A percentile compares a stretch with the other conserved stretches of the same genome.
These are phyloP conservation scores for Seriola aureovittata DNA, from an alignment of 2,113 vertebrate species.

Conservation along the genomic window DNA sequence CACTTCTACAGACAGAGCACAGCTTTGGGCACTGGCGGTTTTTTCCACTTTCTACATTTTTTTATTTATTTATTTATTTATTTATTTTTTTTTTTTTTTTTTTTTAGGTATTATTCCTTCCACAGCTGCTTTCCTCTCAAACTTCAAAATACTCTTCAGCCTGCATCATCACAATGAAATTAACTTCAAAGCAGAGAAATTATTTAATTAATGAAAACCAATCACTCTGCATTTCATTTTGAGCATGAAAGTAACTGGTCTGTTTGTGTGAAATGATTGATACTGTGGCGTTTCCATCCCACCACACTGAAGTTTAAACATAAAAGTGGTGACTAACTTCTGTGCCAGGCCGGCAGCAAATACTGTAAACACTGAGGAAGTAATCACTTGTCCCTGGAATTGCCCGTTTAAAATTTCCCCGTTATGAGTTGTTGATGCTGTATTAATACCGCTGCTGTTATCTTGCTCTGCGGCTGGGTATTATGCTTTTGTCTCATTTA, in stretches of 20 bases:
- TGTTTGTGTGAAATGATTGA: constrained; percentile 42
- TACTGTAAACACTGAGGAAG: constrained; percentile 32
- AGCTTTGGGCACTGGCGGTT: constrained; percentile 27
- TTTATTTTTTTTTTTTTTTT: neutral
- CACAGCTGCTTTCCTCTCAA: constrained; percentile 23
- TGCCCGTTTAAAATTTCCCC: constrained; percentile 39
- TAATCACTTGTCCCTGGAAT: constrained; percentile 43
- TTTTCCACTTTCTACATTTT: neutral
- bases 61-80: too few species aligned
- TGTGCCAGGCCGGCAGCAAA: constrained; percentile 28
- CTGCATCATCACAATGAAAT: constrained; percentile 27
- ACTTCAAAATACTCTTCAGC: constrained; percentile 7
- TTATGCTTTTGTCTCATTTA: constrained; percentile 24
- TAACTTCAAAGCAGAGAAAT: constrained; percentile 51
- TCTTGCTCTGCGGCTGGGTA: constrained; percentile 25
- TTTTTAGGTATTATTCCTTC: constrained; percentile 26
- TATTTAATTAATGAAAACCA: constrained; percentile 56
- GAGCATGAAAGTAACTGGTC: constrained; percentile 46
- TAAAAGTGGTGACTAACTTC: neutral
- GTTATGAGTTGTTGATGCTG: constrained; percentile 33
- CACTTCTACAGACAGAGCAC: constrained; percentile 46
- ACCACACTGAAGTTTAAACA: constrained; percentile 26
- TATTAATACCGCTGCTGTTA: constrained; percentile 32
- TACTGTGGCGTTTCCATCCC: constrained; percentile 31
- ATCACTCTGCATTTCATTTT: constrained; percentile 33